Percentiles rank a stretch among this genome's conserved stretches.
These are phyloP conservation scores for Cryptocephalus moraei DNA, from an alignment of 2,888 invertebrate genomes.

Conservation along the genomic window DNA sequence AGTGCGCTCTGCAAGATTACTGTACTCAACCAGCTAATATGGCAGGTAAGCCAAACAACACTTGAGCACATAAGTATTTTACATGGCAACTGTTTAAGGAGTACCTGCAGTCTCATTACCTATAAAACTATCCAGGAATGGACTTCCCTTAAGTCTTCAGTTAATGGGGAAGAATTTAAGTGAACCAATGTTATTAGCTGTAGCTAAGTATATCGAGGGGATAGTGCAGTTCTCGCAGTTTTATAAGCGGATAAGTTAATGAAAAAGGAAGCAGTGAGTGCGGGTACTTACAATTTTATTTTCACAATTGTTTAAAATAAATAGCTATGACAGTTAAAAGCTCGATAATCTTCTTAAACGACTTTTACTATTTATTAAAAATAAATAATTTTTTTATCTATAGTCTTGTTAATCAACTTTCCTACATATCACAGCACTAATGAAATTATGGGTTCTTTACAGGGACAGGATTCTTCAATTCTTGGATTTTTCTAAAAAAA, in stretches of 20 bases:
- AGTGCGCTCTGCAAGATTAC: conserved; percentile 82
- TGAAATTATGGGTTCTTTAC: too few relatives aligned
- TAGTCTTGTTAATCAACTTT: too few relatives aligned
- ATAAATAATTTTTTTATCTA: too few relatives aligned
- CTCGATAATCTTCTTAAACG: too few relatives aligned
- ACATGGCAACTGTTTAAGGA: conserved; percentile 35
- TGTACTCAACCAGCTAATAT: conserved; percentile 96
- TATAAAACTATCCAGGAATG: conserved; percentile 58
- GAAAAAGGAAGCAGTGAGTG: too few relatives aligned
- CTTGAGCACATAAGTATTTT: not conserved
- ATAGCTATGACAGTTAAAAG: not conserved
- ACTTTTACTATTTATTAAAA: too few relatives aligned
- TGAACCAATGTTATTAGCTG: conserved; percentile 63
- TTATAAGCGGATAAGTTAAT: conserved; percentile 2
- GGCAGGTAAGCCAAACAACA: conserved; percentile 60
- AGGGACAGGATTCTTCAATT: too few relatives aligned
- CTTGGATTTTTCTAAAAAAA: too few relatives aligned
- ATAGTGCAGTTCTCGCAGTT: conserved; percentile 52
- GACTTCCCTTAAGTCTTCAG: conserved; percentile 79
- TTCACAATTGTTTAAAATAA: not conserved
- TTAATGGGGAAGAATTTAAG: conserved; percentile 72
- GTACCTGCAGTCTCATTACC: conserved; percentile 85
- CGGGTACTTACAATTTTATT: conserved; percentile 1
- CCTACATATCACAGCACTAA: too few relatives aligned
- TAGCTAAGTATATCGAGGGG: conserved; percentile 74